Conservation (phyloP, 2,113 vertebrate genomes). For the Raja brachyura region DNA sequence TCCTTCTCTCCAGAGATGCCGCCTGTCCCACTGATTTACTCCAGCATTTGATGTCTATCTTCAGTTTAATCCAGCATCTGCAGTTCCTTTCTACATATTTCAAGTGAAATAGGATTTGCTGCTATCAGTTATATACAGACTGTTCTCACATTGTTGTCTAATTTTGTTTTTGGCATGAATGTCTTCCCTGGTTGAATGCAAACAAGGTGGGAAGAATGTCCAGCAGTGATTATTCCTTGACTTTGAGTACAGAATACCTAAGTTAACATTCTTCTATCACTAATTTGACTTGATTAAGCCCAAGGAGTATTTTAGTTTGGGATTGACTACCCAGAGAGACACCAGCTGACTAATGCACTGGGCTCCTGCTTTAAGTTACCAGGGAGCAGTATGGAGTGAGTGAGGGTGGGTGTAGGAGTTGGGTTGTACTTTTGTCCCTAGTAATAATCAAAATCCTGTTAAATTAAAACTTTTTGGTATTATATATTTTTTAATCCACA, state of each 20-base stretch:
- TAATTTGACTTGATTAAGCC: not conserved
- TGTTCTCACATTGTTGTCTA: not conserved
- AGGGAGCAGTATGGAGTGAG: not conserved
- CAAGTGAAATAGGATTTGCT: no score
- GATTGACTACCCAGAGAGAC: no score
- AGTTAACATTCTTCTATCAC: not conserved
- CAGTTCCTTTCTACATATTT: no score
- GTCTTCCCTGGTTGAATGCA: not conserved
- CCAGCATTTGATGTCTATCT: no score
- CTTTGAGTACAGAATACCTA: not conserved
- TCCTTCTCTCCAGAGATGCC: no score
- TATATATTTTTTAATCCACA: not conserved
- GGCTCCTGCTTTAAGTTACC: not conserved
- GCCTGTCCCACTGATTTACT: no score
- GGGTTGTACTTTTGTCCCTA: not conserved
- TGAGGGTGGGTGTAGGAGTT: no score
- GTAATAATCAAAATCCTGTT: not conserved
- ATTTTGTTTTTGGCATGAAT: no score
- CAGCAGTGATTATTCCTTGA: not conserved
- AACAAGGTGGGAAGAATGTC: not conserved
- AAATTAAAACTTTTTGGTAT: not conserved
- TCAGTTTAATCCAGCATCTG: no score
- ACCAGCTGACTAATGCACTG: not conserved
- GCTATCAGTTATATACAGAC: not conserved
- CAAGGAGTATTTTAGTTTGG: not conserved